These are phyloP conservation scores for Myopa testacea DNA, from an alignment of 2,888 invertebrate species.

Conservation along the genomic window DNA sequence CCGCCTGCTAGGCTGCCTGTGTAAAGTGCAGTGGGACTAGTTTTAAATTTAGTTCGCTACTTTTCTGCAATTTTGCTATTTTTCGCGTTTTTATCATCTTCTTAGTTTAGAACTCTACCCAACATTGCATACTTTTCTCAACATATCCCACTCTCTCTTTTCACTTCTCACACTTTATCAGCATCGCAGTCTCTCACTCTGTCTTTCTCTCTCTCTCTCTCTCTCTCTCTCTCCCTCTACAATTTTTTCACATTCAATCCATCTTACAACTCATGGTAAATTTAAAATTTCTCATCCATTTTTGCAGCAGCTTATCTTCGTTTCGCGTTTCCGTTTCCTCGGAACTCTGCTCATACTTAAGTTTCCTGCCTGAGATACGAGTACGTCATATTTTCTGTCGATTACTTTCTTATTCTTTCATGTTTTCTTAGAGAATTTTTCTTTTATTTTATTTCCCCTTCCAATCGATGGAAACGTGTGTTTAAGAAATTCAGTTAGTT, in stretches of 20 bases:
- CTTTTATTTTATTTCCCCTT: background rate
- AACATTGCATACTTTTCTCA: background rate
- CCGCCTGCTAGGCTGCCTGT: background rate
- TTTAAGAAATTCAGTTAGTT: conserved; percentile 19
- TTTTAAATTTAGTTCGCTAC: background rate
- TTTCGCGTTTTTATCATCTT: too few species aligned
- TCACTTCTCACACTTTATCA: background rate
- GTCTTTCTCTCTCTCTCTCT: background rate
- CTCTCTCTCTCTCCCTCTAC: background rate
- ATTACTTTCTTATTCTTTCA: background rate
- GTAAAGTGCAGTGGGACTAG: conserved; percentile 5
- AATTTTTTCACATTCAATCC: background rate
- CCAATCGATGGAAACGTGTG: conserved; percentile 4
- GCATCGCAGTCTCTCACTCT: background rate
- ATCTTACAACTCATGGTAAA: conserved; percentile 23
- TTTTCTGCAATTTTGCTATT: too few species aligned
- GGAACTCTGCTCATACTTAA: background rate
- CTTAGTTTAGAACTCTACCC: too few species aligned
- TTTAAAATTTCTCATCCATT: conserved; percentile 10
- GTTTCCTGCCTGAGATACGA: background rate
- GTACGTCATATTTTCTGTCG: conserved; percentile 7
- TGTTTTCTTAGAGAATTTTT: background rate
- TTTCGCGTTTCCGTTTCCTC: background rate
- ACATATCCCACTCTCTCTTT: background rate
- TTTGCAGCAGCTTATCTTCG: conserved; percentile 9